These are phyloP conservation scores for Drosophila peninsularis DNA, from an alignment of 2,888 invertebrate species.

Conservation along the genomic window DNA sequence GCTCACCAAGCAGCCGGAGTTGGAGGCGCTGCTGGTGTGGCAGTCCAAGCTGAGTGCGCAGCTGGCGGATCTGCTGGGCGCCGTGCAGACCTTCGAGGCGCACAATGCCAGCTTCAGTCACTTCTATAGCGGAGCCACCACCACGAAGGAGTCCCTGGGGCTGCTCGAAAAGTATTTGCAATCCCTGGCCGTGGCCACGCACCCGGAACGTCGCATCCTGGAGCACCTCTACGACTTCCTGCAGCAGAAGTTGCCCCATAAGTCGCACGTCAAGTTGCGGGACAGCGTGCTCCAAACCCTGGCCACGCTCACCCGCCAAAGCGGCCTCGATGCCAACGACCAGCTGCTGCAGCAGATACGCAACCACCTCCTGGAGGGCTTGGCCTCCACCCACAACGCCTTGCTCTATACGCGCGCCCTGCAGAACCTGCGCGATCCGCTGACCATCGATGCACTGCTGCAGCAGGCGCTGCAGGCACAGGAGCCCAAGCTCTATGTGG, in stretches of 20 bases:
- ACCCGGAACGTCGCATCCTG: constrained; percentile 87
- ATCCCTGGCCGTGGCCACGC: constrained; percentile 89
- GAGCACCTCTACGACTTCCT: constrained; percentile 72
- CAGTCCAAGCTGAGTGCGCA: constrained; percentile 85
- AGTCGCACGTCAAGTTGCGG: constrained; percentile 87
- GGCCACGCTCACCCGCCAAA: constrained; percentile 87
- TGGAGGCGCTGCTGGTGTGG: constrained; percentile 85
- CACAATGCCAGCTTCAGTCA: constrained; percentile 89
- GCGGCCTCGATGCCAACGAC: constrained; percentile 78
- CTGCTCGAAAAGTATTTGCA: constrained; percentile 90
- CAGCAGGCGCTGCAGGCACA: constrained; percentile 82
- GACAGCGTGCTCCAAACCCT: constrained; percentile 89
- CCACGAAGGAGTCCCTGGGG: constrained; percentile 84
- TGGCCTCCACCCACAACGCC: constrained; percentile 65
- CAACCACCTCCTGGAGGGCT: constrained; percentile 79
- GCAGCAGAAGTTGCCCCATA: constrained; percentile 84
- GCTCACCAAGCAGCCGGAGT: constrained; percentile 86
- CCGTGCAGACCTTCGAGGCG: constrained; percentile 88
- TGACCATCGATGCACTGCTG: constrained; percentile 87
- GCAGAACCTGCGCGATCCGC: constrained; percentile 88
- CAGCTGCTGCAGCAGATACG: constrained; percentile 74
- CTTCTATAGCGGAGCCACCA: constrained; percentile 85
- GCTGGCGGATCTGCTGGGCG: constrained; percentile 89
- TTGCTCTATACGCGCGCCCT: constrained; percentile 88
- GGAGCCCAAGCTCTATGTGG: constrained; percentile 87